phyloP scores from a whole-genome alignment of 1,140 invertebrate species.

The Nymphalis io region DNA sequence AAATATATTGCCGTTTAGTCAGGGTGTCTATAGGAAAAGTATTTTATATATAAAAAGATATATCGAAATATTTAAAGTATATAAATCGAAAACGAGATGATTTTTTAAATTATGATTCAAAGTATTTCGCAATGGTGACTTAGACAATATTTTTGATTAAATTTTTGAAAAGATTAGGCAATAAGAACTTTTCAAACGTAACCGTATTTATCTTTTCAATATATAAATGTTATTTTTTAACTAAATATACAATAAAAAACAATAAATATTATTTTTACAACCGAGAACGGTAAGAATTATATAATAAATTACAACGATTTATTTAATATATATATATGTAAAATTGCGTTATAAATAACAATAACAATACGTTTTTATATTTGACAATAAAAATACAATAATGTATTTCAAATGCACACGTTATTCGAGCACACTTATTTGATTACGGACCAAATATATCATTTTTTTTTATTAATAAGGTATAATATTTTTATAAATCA shows the following conservation, averaged over 20 bases:
- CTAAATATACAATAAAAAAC: neutral
- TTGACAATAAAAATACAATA: slow-evolving; percentile 44
- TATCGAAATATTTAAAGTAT: neutral
- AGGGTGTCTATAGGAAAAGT: slow-evolving; percentile 23
- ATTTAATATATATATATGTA: slow-evolving; percentile 14
- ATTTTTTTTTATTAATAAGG: neutral
- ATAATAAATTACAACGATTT: slow-evolving; percentile 6
- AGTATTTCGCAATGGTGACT: slow-evolving; percentile 58
- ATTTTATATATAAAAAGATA: slow-evolving; percentile 9
- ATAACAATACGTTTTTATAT: slow-evolving; percentile 32
- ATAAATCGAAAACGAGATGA: slow-evolving; percentile 5
- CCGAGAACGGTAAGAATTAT: neutral
- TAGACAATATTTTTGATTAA: slow-evolving; percentile 61
- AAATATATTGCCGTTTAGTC: slow-evolving; percentile 20
- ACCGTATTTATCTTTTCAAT: neutral
- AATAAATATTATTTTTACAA: neutral
- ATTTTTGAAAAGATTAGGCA: slow-evolving; percentile 35
- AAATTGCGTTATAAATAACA: slow-evolving; percentile 29
- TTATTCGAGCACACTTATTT: slow-evolving; percentile 28
- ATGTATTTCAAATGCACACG: slow-evolving; percentile 21
- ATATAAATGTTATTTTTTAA: neutral
- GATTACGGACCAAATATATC: slow-evolving; percentile 26
- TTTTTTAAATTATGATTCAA: slow-evolving; percentile 11
- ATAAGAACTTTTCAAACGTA: slow-evolving; percentile 22
- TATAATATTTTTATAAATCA: slow-evolving; percentile 15